Percentiles rank a stretch among this genome's conserved stretches.
These are phyloP conservation scores for Trissolcus brochymenae DNA, from an alignment of 2,888 invertebrate species.

Conservation along the genomic window DNA sequence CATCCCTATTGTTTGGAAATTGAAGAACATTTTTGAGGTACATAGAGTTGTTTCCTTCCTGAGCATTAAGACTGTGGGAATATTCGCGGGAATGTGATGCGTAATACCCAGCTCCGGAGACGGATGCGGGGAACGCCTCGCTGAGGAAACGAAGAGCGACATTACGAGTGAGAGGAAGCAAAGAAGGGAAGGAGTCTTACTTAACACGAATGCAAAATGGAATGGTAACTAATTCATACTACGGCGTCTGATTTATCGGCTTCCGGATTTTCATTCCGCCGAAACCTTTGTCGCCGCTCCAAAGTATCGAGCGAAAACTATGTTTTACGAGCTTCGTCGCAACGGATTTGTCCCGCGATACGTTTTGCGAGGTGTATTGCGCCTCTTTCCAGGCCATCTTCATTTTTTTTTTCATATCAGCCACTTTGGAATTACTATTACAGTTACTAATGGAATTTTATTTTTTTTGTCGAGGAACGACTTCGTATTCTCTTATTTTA, in stretches of 20 bases:
- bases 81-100: no score
- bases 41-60: no score
- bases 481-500: no score
- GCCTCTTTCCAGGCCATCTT: conserved; percentile 4
- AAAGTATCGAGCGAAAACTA: conserved; percentile 57
- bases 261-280: conserved; percentile 65
- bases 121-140: conserved; percentile 54
- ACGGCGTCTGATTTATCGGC: conserved; percentile 70
- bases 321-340: conserved; percentile 52
- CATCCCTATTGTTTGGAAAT: no score
- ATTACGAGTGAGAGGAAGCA: conserved; percentile 51
- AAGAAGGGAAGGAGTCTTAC: conserved; percentile 64
- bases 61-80: no score
- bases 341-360: conserved; percentile 39
- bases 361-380: conserved; percentile 25
- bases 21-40: no score
- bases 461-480: no score
- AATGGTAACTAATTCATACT: conserved; percentile 72
- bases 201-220: conserved; percentile 72
- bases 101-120: no score
- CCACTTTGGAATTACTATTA: background rate
- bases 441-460: background rate
- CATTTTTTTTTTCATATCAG: conserved; percentile 10
- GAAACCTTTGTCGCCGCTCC: conserved; percentile 58
- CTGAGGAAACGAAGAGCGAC: conserved; percentile 56